Evolutionary conservation across 2,888 invertebrate genomes (phyloP).

Genomic region (Fragum fragum): DNA sequence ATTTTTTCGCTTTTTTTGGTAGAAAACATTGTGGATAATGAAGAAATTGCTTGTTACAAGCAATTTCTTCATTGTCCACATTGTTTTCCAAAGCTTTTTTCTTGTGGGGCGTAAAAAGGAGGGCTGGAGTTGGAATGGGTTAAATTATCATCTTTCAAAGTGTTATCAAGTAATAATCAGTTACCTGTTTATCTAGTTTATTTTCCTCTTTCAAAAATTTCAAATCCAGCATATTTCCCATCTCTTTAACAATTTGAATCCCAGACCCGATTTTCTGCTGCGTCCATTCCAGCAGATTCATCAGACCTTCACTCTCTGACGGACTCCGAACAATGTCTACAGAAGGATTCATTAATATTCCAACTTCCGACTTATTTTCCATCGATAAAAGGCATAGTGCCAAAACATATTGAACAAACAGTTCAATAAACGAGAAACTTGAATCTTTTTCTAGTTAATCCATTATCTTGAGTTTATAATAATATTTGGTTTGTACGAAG

Average conservation of each 20-base stretch:
- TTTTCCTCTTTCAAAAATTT: slow-evolving; percentile 52
- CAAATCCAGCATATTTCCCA: slow-evolving; percentile 74
- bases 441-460: slow-evolving; percentile 14
- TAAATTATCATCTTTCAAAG: too few relatives aligned
- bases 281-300: slow-evolving; percentile 74
- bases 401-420: slow-evolving; percentile 29
- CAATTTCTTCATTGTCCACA: too few relatives aligned
- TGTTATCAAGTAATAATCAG: too few relatives aligned
- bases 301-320: slow-evolving; percentile 51
- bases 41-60: too few relatives aligned
- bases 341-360: slow-evolving; percentile 22
- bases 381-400: slow-evolving; percentile 37
- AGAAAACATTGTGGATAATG: too few relatives aligned
- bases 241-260: slow-evolving; percentile 65
- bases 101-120: too few relatives aligned
- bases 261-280: slow-evolving; percentile 67
- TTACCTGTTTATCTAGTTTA: slow-evolving; percentile 53
- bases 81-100: too few relatives aligned
- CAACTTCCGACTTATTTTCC: slow-evolving; percentile 23
- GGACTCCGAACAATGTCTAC: slow-evolving; percentile 21
- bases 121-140: too few relatives aligned
- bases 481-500: neutral
- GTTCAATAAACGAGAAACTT: slow-evolving; percentile 11
- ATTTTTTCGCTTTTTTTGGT: too few relatives aligned
- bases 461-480: neutral